These are phyloP conservation scores for Ceratothoa steindachneri DNA, from an alignment of 2,888 invertebrate species.

Conservation along the genomic window DNA sequence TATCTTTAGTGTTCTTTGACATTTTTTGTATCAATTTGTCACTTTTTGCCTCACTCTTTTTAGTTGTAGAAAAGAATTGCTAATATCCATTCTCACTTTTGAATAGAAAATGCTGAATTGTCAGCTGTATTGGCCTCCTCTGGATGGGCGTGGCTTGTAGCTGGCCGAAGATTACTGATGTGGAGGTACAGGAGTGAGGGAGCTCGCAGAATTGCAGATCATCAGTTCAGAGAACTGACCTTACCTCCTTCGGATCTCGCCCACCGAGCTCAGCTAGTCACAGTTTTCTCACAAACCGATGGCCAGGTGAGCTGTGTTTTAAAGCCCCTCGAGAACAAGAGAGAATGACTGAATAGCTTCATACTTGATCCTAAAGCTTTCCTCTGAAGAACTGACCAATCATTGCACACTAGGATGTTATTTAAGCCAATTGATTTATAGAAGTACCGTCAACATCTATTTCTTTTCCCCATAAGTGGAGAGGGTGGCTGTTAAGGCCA, in stretches of 20 bases:
- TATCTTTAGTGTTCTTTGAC: too few species aligned
- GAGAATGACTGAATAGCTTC: too few species aligned
- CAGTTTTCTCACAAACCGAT: conserved; percentile 52
- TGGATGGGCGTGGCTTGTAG: conserved; percentile 81
- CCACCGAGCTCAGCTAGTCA: conserved; percentile 78
- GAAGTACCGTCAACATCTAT: too few species aligned
- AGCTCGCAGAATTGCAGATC: conserved; percentile 44
- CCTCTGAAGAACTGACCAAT: too few species aligned
- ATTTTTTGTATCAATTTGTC: too few species aligned
- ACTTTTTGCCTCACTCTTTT: too few species aligned
- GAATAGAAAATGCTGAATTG: conserved; percentile 52
- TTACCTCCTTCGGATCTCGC: conserved; percentile 87
- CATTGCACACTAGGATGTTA: too few species aligned
- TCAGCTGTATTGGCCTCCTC: conserved; percentile 64
- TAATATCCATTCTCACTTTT: not conserved
- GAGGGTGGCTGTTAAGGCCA: too few species aligned
- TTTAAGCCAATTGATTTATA: too few species aligned
- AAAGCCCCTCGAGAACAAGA: conserved; percentile 5
- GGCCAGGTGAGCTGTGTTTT: conserved; percentile 57
- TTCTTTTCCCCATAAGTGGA: too few species aligned
- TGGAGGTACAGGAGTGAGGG: conserved; percentile 61
- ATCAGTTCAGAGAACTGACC: conserved; percentile 75
- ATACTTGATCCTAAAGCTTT: too few species aligned
- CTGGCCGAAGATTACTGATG: conserved; percentile 74
- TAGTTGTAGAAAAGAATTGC: too few species aligned